phyloP scores from a whole-genome alignment of 2,888 invertebrate species.

The Pheosia gnoma region DNA sequence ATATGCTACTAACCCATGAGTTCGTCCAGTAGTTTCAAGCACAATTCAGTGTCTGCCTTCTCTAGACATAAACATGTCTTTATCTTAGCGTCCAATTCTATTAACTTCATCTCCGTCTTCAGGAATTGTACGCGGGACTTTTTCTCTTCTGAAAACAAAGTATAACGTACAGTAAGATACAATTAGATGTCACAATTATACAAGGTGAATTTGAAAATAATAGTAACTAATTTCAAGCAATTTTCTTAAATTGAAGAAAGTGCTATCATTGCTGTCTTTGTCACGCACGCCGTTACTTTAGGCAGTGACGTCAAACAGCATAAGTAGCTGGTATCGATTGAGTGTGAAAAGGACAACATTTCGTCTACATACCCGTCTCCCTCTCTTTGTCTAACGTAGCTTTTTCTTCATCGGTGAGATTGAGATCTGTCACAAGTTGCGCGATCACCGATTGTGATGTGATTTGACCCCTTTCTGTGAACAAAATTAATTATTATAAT shows the following conservation, averaged over 20 bases:
- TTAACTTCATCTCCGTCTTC: constrained; percentile 86
- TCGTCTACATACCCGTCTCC: constrained; percentile 66
- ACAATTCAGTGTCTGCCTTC: constrained; percentile 88
- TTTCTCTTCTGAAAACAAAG: constrained; percentile 71
- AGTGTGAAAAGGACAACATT: too few species aligned
- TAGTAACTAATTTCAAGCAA: too few species aligned
- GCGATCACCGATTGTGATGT: constrained; percentile 83
- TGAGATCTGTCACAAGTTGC: constrained; percentile 85
- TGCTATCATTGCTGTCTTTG: too few species aligned
- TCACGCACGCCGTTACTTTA: too few species aligned
- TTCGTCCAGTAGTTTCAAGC: constrained; percentile 88
- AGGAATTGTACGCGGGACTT: constrained; percentile 84
- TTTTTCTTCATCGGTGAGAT: constrained; percentile 85
- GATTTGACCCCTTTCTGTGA: constrained; percentile 84
- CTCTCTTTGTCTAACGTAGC: constrained; percentile 76
- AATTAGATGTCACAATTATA: too few species aligned
- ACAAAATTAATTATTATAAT: not conserved
- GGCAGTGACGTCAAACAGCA: too few species aligned
- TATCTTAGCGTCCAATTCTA: constrained; percentile 87
- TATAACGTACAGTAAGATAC: too few species aligned
- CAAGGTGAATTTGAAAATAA: too few species aligned
- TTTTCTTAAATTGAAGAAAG: too few species aligned
- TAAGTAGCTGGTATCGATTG: too few species aligned
- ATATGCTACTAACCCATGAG: constrained; percentile 62
- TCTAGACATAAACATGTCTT: constrained; percentile 87